A percentile compares a stretch with the other conserved stretches of the same genome.
These are phyloP conservation scores for Bubalus kerabau DNA, from an alignment of 2,113 vertebrate genomes.

Conservation along the genomic window DNA sequence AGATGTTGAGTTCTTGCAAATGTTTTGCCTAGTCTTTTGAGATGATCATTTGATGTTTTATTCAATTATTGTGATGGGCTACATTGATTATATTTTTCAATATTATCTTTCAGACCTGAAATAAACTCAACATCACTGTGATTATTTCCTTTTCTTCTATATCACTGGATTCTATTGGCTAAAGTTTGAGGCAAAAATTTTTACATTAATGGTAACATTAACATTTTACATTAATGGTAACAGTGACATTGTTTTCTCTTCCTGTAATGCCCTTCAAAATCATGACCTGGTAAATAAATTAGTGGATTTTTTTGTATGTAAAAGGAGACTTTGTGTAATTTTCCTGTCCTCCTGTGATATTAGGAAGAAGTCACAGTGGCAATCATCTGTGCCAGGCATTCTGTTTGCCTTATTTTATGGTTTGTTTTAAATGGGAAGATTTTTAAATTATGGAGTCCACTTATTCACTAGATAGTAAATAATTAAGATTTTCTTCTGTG, in stretches of 20 bases:
- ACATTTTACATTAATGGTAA: neutral
- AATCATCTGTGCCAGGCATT: neutral
- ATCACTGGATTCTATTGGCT: neutral
- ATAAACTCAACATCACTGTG: neutral
- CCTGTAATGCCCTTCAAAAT: neutral
- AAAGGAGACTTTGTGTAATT: neutral
- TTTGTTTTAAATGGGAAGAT: neutral
- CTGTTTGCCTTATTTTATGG: neutral
- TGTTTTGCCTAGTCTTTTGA: neutral
- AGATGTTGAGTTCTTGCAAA: neutral
- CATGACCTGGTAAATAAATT: neutral
- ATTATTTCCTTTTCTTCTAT: neutral
- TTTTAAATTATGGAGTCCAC: neutral
- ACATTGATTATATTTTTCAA: neutral
- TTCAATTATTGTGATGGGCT: neutral
- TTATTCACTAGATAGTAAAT: neutral
- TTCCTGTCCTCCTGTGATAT: neutral
- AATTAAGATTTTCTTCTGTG: neutral
- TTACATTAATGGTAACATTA: neutral
- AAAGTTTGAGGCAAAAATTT: neutral
- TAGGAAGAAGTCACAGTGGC: neutral
- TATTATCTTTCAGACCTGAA: neutral
- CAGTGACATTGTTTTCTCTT: neutral
- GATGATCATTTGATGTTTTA: neutral
- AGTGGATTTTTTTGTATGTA: neutral